Percentiles rank a stretch among this genome's conserved stretches.
These are phyloP conservation scores for Myotis myotis DNA, from an alignment of 2,797 vertebrate species.

Conservation along the genomic window DNA sequence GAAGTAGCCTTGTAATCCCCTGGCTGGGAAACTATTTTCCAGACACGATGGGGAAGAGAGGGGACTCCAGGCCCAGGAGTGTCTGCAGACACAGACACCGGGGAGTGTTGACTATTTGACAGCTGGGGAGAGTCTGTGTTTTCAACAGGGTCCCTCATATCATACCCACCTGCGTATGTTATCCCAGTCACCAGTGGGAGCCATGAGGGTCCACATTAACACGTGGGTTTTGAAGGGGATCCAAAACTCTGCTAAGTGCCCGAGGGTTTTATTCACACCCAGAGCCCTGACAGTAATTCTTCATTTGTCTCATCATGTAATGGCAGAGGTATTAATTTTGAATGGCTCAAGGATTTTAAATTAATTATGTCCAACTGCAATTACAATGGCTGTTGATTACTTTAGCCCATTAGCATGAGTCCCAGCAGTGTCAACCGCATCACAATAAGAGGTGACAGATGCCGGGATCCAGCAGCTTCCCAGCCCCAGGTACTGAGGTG, in stretches of 20 bases:
- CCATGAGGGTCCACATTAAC: background rate
- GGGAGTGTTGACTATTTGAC: background rate
- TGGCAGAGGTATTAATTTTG: slow-evolving; percentile 48
- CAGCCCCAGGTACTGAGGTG: background rate
- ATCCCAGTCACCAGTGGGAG: background rate
- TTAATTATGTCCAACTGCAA: slow-evolving; percentile 56
- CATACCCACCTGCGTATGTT: background rate
- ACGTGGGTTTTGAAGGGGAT: background rate
- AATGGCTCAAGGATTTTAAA: slow-evolving; percentile 54
- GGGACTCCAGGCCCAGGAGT: background rate
- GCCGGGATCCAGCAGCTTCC: background rate
- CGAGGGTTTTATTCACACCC: background rate
- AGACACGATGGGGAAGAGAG: background rate
- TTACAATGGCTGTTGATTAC: slow-evolving; percentile 60
- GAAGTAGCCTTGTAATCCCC: background rate
- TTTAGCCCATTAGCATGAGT: background rate
- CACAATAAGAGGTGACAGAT: background rate
- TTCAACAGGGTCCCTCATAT: no score
- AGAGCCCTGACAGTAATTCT: background rate
- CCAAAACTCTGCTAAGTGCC: background rate
- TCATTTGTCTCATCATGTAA: slow-evolving; percentile 36
- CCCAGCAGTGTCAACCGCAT: background rate
- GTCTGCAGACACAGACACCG: background rate
- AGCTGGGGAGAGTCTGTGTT: background rate
- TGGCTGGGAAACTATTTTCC: background rate